Evolutionary conservation across 2,113 vertebrate genomes (phyloP).

Genomic region (Natator depressus): DNA sequence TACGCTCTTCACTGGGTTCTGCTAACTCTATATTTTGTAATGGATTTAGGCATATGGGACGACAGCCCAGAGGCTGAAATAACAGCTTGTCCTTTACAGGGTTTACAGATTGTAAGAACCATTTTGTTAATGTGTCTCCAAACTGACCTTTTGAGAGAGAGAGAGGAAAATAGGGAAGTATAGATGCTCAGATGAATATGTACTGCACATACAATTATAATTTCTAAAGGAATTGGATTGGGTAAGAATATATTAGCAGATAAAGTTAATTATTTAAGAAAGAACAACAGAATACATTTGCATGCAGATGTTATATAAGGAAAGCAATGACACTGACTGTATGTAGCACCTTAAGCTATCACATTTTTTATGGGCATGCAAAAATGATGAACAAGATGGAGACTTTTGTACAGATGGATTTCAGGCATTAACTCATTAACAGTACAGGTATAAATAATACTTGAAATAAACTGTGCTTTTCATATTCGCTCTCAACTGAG

Average conservation of each 20-base stretch:
- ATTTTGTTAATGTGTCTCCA: slow-evolving; percentile 35
- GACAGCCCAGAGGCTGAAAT: slow-evolving; percentile 38
- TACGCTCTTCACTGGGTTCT: slow-evolving; percentile 33
- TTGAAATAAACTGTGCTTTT: slow-evolving; percentile 70
- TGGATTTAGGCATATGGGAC: slow-evolving; percentile 14
- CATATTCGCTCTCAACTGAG: slow-evolving; percentile 70
- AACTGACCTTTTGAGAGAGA: slow-evolving; percentile 45
- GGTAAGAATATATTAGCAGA: slow-evolving; percentile 53
- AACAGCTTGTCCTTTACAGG: slow-evolving; percentile 19
- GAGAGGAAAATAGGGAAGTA: slow-evolving; percentile 45
- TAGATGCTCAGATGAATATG: slow-evolving; percentile 37
- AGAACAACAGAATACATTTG: slow-evolving; percentile 72
- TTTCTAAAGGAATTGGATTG: slow-evolving; percentile 49
- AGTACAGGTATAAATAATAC: slow-evolving; percentile 71
- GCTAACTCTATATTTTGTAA: slow-evolving; percentile 53
- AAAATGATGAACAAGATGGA: slow-evolving; percentile 63
- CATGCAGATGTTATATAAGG: slow-evolving; percentile 53
- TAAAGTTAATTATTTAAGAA: slow-evolving; percentile 74
- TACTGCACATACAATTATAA: slow-evolving; percentile 51
- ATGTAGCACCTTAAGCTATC: slow-evolving; percentile 49
- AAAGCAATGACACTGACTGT: slow-evolving; percentile 45
- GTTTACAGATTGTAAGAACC: slow-evolving; percentile 25
- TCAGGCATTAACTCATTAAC: slow-evolving; percentile 73
- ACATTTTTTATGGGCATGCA: slow-evolving; percentile 49
- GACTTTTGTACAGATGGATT: slow-evolving; percentile 61